These are phyloP conservation scores for Holotrichia oblita DNA, from an alignment of 1,140 invertebrate genomes.

Conservation along the genomic window DNA sequence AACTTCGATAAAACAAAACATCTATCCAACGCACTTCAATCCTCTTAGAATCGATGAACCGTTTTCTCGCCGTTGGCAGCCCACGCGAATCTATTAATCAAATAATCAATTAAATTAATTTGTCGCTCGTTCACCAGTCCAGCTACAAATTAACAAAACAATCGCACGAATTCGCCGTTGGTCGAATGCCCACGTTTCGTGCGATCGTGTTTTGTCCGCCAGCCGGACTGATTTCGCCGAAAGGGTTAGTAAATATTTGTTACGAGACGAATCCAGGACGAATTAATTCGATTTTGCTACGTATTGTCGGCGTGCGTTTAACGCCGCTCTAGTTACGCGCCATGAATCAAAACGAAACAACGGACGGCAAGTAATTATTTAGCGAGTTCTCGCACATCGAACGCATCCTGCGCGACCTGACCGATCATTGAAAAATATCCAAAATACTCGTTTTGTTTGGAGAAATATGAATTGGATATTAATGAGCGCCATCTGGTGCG, in stretches of 20 bases:
- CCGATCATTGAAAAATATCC: constrained; percentile 20
- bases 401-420: neutral
- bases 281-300: constrained; percentile 21
- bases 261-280: constrained; percentile 20
- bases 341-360: constrained; percentile 23
- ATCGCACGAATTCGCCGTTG: constrained; percentile 1
- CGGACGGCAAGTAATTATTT: constrained; percentile 11
- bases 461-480: constrained; percentile 26
- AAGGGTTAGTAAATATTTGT: constrained; percentile 37
- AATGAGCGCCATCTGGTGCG: constrained; percentile 16
- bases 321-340: neutral
- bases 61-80: too few species aligned
- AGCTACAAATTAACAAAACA: constrained; percentile 24
- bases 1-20: neutral
- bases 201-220: neutral
- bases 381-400: neutral
- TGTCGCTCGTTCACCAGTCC: neutral
- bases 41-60: too few species aligned
- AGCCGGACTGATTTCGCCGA: constrained; percentile 5
- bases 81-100: constrained; percentile 5
- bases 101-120: constrained; percentile 28
- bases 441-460: constrained; percentile 11
- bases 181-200: neutral
- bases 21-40: neutral
- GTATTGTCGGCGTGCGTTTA: neutral